phyloP scores from a whole-genome alignment of 2,113 vertebrate genomes.

The Anser cygnoides region DNA sequence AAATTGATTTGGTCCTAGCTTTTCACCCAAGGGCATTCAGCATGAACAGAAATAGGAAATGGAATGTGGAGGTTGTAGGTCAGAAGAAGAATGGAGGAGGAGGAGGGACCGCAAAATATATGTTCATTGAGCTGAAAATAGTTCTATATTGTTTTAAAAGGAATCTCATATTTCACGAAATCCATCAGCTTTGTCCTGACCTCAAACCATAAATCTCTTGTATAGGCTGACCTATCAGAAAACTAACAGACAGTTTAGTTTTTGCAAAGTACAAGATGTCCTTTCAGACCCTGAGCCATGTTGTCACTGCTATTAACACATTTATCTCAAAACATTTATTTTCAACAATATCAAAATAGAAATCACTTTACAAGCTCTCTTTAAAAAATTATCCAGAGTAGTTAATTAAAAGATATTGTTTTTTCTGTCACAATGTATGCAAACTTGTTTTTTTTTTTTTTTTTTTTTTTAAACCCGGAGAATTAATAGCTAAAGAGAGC shows the following conservation, averaged over 20 bases:
- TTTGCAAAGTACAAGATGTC: neutral
- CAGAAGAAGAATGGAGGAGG: slow-evolving; percentile 14
- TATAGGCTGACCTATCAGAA: neutral
- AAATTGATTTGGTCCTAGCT: slow-evolving; percentile 7
- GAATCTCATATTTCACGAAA: slow-evolving; percentile 22
- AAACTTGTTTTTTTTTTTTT: neutral
- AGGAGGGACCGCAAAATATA: slow-evolving; percentile 12
- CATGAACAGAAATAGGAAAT: slow-evolving; percentile 27
- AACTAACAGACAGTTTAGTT: neutral
- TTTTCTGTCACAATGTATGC: neutral
- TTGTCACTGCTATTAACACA: neutral
- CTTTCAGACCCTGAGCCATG: neutral
- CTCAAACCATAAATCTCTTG: slow-evolving; percentile 15
- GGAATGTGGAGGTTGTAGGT: neutral
- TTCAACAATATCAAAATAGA: neutral
- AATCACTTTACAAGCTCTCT: neutral
- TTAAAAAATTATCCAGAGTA: neutral
- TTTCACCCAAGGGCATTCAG: slow-evolving; percentile 15
- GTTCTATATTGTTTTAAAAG: slow-evolving; percentile 52
- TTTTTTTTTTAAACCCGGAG: neutral
- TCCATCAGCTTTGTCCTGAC: slow-evolving; percentile 34
- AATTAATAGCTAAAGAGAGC: neutral
- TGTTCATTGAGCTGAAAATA: slow-evolving; percentile 46
- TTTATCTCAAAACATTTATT: neutral
- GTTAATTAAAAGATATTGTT: too few relatives aligned